Base-by-base conservation (phyloP, 2,113 vertebrate species). In the Archilochus colubris region DNA sequence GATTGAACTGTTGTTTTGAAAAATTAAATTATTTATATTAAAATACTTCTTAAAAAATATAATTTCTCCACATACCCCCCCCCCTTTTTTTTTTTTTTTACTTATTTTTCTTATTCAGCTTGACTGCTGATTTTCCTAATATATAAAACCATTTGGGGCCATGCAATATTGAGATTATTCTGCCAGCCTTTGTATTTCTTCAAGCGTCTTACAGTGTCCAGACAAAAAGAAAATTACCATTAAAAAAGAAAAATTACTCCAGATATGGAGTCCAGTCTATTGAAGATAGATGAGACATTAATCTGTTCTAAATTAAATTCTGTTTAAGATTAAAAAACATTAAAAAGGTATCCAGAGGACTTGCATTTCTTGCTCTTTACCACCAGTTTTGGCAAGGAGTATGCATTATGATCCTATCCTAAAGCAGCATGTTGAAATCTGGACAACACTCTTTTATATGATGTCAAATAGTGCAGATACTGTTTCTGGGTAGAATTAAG, bases 381-480 rank as follows among this genome's bases (percentile, higher is more conserved):
- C 12, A 10, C 5, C 6, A 5, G 5, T 33, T 90, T 72, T 67
- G 21, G 14, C 16, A 22, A 62, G 30, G 66, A 55, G 30, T 7
- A 30, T 51, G 43, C 33, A 31, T 25, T 54, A 33, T 18, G 36
- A 19, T 21, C 7, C 18, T 88, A 28, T 62, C 25, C 24, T 38
- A 5, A 8, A 67, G 24, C 10, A 13, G 7, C 0, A 0, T 3
- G 1, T 25, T 8, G 2, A 31, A 14, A 40, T 24, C 28, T 54
- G 66, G 33, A 43, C 88, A 79, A 76, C 16, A 7, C 28, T 63
- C 28, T 68, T 4, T 10, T 75, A 5, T 40, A 8, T 31, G 61
- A 30, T 1, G 6, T 58, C 53, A 43, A 7, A 43, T 12, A 89
- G 24, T 14, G 38, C 36, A 87, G 55, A 30, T 51, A 15, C 8